Base-by-base conservation (phyloP, 2,113 vertebrate genomes). In the Corythornis madagascariensis region DNA sequence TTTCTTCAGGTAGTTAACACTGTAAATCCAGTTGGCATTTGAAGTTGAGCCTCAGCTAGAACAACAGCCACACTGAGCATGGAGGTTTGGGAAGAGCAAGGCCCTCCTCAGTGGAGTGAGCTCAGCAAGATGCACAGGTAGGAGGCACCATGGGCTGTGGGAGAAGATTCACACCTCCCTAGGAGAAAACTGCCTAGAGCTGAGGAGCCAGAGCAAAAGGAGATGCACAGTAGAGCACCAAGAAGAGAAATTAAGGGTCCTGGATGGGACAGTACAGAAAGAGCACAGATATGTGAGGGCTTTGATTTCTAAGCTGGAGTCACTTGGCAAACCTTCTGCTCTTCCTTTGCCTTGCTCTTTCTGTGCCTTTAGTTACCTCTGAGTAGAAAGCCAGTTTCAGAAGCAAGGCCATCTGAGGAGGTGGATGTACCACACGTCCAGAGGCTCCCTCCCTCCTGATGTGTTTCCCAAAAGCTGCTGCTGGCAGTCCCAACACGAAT, bases 401-500 rank as follows among this genome's bases (percentile, higher is more conserved):
- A 89, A 87, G 61, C 57, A 52, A 81, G 80, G 53, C 64, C 57
- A 63, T 72, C 83, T 90, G 38, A 60, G 1, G 2, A 83, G 69
- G 63, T 81, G 31, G 64, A 83, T 9, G 16, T 47, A 43, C 48
- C 48, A 38, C 57, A 74, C 1, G 1, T 40, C 48, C 21, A 24
- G 5, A 87, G 75, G 53, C 70, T 88, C 86, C 50, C 71, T 67
- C 57, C 38, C 50, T 90, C 86, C 61, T 9, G 21, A 88, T 60
- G 38, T 7, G 1, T 83, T 91, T 95, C 89, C 92, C 9, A 1
- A 90, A 83, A 94, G 82, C 81, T 22, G 69, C 72, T 91, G 45
- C 92, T 93, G 90, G 94, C 89, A 94, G 64, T 48, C 56, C 61
- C 4, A 0, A 69, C 69, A 18, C 71, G 92, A 89, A 96, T 89